Base-by-base conservation (phyloP, 37 sponge, comb jelly and placozoan genomes). In the Hexactinellida sp. region DNA sequence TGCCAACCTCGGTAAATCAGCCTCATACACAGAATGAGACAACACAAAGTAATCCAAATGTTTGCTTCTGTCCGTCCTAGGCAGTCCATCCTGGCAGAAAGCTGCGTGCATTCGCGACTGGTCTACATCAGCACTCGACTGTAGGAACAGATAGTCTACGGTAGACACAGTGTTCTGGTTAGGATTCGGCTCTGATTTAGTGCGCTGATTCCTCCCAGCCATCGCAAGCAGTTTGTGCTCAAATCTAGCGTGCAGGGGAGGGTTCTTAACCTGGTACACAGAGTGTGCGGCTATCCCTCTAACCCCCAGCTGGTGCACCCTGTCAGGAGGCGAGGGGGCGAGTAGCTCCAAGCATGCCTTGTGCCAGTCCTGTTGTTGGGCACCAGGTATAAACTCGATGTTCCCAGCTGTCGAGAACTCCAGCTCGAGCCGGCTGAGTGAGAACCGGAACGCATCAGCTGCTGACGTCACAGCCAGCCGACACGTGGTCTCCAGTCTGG, bases 301-400 rank as follows among this genome's bases (percentile, higher is more conserved):
- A 23, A 63, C 13, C 3, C 76, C 76, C 3, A 63, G 13, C 34
- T 63, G 76, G 34, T 63, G 76, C 5, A 63, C 30, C 34, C 76
- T 63, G 5, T 63, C 76, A 7, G 76, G 76, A 28, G 76, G 76
- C 21, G 76, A 63, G 76, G 76, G 76, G 76, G 76, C 21, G 76
- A 63, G 28, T 7, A 63, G 76, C 5, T 63, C 76, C 32, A 63
- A 3, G 13, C 76, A 63, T 3, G 76, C 76, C 13, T n/a, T 63
- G 34, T 63, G 13, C 76, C 76, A 63, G 76, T 63, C 76, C 25
- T 63, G 76, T 23, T 63, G 19, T 21, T 3, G 21, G 3, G 76
- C 13, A 10, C 76, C 34, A n/a, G 21, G 76, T 3, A 63, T 63
- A n/a, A 63, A 63, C 76, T n/a, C n/a, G n/a, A n/a, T n/a, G n/a